These are phyloP conservation scores for Pristionchus japonicus DNA, from an alignment of 2,888 invertebrate species.

Conservation along the genomic window DNA sequence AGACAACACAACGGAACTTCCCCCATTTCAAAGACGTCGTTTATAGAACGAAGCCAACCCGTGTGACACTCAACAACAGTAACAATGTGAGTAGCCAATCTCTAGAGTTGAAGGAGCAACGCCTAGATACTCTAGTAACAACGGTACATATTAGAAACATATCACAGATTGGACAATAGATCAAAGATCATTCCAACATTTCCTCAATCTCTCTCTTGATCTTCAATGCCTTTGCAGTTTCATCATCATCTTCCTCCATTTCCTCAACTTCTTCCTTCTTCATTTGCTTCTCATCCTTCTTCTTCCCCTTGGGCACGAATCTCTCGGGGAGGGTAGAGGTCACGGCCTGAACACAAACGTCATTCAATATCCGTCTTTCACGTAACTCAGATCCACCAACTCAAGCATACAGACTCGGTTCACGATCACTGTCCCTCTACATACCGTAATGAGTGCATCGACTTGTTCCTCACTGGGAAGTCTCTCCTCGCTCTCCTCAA, in stretches of 20 bases:
- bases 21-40: not conserved
- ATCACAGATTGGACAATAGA: not conserved
- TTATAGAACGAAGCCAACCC: not conserved
- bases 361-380: no score
- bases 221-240: not conserved
- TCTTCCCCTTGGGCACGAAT: constrained; percentile 22
- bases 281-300: not conserved
- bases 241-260: not conserved
- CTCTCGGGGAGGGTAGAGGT: not conserved
- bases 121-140: not conserved
- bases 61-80: constrained; percentile 22
- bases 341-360: not conserved
- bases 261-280: not conserved
- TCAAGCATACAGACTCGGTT: no score
- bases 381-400: not conserved
- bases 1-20: not conserved
- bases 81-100: constrained; percentile 5
- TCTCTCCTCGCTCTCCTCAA: constrained; percentile 64
- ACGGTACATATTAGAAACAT: not conserved
- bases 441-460: constrained; percentile 35
- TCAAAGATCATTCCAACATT: constrained; percentile 11
- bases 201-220: not conserved
- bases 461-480: constrained; percentile 56
- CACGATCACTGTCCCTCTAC: not conserved
- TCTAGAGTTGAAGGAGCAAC: not conserved